Evolutionary conservation across 2,113 vertebrate species (phyloP).

Genomic region (Electrona antarctica): DNA sequence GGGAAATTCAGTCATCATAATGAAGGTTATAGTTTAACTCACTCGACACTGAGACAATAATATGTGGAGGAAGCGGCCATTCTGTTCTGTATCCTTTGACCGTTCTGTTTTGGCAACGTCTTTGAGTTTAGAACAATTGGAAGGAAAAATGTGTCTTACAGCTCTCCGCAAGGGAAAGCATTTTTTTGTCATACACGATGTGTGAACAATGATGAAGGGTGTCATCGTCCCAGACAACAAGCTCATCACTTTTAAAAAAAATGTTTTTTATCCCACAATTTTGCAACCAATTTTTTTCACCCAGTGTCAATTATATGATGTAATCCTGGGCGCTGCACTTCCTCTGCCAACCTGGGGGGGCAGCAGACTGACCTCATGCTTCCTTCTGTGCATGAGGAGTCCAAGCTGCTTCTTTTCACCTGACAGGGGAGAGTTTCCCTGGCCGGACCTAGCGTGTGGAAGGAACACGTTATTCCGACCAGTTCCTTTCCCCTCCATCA

Average conservation of each 20-base stretch:
- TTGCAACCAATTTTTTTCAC: too few relatives aligned
- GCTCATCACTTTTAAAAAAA: not conserved
- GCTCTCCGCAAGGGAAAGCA: conserved; percentile 28
- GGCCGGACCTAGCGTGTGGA: too few relatives aligned
- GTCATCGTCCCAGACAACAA: conserved; percentile 53
- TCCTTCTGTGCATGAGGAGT: too few relatives aligned
- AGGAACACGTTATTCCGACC: too few relatives aligned
- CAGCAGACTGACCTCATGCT: too few relatives aligned
- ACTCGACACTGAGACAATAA: conserved; percentile 34
- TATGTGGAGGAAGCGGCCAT: conserved; percentile 65
- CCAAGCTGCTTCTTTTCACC: too few relatives aligned
- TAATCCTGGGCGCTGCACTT: too few relatives aligned
- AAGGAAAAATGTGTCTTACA: conserved; percentile 11
- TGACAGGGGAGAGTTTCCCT: too few relatives aligned
- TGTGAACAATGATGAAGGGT: conserved; percentile 46
- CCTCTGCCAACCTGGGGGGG: too few relatives aligned
- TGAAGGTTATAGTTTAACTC: conserved; percentile 33
- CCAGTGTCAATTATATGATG: too few relatives aligned
- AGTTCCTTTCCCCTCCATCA: too few relatives aligned
- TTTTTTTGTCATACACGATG: conserved; percentile 12
- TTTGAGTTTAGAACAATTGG: conserved; percentile 51
- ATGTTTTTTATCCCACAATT: too few relatives aligned
- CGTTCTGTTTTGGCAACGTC: conserved; percentile 35
- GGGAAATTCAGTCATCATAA: conserved; percentile 40
- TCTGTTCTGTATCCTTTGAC: conserved; percentile 61